These are phyloP conservation scores for Scaptomyza reducta DNA, from an alignment of 2,888 invertebrate species.

Conservation along the genomic window DNA sequence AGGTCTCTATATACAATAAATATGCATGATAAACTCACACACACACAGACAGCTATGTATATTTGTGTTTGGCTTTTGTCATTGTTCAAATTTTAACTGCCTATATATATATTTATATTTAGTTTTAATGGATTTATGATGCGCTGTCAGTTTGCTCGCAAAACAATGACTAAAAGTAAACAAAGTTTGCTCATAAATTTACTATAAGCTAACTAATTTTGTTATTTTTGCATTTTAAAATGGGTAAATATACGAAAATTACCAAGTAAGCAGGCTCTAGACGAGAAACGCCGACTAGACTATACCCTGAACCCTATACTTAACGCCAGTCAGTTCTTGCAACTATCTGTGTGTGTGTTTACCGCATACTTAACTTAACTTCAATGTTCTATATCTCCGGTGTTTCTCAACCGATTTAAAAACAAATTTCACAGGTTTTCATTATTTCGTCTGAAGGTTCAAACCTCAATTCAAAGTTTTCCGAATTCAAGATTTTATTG, in stretches of 20 bases:
- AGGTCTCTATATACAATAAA: constrained; percentile 14
- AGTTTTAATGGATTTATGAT: constrained; percentile 21
- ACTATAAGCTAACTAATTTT: neutral
- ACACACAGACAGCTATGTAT: neutral
- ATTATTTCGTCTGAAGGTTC: too few relatives aligned
- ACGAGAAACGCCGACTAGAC: too few relatives aligned
- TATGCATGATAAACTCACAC: neutral
- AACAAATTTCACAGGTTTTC: too few relatives aligned
- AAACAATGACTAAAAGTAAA: neutral
- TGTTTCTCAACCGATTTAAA: too few relatives aligned
- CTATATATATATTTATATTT: neutral
- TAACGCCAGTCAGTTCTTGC: too few relatives aligned
- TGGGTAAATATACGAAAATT: neutral
- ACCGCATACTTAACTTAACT: too few relatives aligned
- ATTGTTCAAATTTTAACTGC: constrained; percentile 17
- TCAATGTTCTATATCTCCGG: too few relatives aligned
- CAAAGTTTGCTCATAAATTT: neutral
- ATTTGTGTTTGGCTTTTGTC: constrained; percentile 1
- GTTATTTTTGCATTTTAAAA: neutral
- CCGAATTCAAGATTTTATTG: too few relatives aligned
- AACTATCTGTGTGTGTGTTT: too few relatives aligned
- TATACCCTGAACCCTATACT: too few relatives aligned
- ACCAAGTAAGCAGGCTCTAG: neutral
- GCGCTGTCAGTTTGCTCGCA: constrained; percentile 2
- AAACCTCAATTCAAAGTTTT: too few relatives aligned